Evolutionary conservation across 2,888 invertebrate species (phyloP).

Genomic region (Pseudococcus longispinus): DNA sequence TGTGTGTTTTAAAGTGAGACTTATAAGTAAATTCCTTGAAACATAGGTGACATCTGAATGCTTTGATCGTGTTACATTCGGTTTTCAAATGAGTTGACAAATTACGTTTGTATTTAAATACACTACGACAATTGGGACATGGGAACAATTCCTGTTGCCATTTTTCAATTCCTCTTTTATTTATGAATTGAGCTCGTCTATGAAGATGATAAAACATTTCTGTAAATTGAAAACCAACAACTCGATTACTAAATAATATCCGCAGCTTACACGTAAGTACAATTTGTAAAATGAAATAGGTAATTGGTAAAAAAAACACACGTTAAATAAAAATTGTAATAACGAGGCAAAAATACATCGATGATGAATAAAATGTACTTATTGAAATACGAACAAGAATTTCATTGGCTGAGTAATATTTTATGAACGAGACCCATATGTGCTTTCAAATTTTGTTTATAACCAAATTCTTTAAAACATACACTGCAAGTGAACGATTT

Average conservation of each 20-base stretch:
- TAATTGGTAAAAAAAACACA: background rate
- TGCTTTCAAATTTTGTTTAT: slow-evolving; percentile 61
- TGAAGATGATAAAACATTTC: background rate
- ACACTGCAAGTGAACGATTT: slow-evolving; percentile 59
- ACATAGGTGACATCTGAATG: background rate
- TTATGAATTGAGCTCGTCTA: background rate
- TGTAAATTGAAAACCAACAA: background rate
- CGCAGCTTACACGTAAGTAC: too few species aligned
- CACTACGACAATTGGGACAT: background rate
- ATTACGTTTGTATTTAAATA: background rate
- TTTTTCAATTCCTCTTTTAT: background rate
- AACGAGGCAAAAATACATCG: background rate
- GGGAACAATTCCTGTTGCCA: background rate
- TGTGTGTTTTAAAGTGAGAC: slow-evolving; percentile 3
- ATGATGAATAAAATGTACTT: background rate
- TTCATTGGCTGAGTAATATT: background rate
- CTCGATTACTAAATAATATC: background rate
- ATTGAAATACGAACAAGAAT: background rate
- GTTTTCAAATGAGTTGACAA: background rate
- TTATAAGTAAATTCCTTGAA: slow-evolving; percentile 1
- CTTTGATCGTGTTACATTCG: background rate
- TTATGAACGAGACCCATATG: slow-evolving; percentile 44
- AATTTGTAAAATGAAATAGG: background rate
- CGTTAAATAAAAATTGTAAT: background rate
- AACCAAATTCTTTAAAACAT: slow-evolving; percentile 61